These are phyloP conservation scores for Drosophila mauritiana DNA, from an alignment of 1,140 invertebrate species.

Conservation along the genomic window DNA sequence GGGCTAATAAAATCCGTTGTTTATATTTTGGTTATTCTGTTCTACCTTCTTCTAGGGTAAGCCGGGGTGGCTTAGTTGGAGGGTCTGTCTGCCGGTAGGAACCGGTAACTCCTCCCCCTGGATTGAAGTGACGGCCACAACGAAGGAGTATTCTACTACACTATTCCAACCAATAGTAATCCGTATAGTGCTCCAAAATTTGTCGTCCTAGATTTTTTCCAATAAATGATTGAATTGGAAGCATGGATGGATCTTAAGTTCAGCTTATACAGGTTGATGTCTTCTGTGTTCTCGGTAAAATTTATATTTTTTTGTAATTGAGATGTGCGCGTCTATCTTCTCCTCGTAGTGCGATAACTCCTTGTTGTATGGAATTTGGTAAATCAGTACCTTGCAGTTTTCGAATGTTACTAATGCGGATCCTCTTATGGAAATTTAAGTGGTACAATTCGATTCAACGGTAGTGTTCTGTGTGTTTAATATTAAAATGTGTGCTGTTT, in stretches of 20 bases:
- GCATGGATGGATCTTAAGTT: constrained; percentile 3
- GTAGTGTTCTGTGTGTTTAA: not conserved
- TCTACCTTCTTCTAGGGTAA: too few species aligned
- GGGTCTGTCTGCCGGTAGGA: not conserved
- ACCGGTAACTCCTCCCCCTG: not conserved
- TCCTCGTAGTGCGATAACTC: not conserved
- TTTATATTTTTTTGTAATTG: not conserved
- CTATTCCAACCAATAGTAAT: too few species aligned
- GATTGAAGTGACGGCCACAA: too few species aligned
- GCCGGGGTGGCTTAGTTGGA: not conserved
- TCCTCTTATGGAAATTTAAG: not conserved
- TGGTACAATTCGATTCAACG: not conserved
- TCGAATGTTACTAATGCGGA: not conserved
- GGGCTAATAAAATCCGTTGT: too few species aligned
- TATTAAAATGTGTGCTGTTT: too few species aligned
- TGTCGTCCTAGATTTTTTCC: not conserved
- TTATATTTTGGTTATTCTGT: too few species aligned
- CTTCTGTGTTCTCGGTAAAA: not conserved
- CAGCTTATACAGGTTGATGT: not conserved
- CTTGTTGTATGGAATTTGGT: too few species aligned
- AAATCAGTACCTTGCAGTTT: not conserved
- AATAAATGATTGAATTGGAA: not conserved
- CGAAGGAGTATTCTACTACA: too few species aligned
- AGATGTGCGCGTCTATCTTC: not conserved
- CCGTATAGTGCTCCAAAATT: too few species aligned